Evolutionary conservation across 2,888 invertebrate species (phyloP), one percentile per base, ranked within the genome.

Genomic region (Dioctria linearis): DNA sequence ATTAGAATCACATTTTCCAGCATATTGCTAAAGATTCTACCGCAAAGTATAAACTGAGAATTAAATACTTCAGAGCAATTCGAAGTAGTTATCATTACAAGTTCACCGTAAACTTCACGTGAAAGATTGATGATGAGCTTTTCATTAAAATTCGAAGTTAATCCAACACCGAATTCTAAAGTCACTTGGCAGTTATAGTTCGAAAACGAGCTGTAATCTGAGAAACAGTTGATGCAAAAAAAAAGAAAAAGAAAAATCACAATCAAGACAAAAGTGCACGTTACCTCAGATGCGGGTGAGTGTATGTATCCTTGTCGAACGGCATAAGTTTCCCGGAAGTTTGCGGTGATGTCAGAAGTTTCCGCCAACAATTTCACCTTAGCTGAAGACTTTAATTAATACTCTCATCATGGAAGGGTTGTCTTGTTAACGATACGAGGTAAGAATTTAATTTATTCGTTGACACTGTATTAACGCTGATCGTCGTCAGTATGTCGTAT

Each of bases 301-400:
- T 54, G 54, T 8, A 11, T 54, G 54, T 54, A 42, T 73, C 9
- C 43, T 25, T 59, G 73, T 73, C 9, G 57, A 73, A 73, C 13
- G 49, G 39, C 4, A 42, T 59, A 40, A 25, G 73, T 9, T 57
- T n/a, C 42, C n/a, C 1, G 59, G 57, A 59, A 75, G 42, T 40
- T 75, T 75, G 73, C 25, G 73, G 73, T 43, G 37, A 42, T 59
- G 11, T 59, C n/a, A 75, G 49, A 75, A 59, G 46, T 66, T 66
- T 57, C 59, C 40, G 5, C 39, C 8, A 39, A 63, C 63, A 8
- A 40, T 63, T 63, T 37, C 59, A 59, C 73, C 59, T 43, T 8
- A 59, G 73, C 37, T 40, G 59, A 75, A 59, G 73, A 73, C 57
- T 73, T 73, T 73, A 57, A 73, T 73, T 73, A 73, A 73, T 73